Base-by-base conservation (phyloP, 1,140 invertebrate genomes). In the Luehdorfia chinensis region DNA sequence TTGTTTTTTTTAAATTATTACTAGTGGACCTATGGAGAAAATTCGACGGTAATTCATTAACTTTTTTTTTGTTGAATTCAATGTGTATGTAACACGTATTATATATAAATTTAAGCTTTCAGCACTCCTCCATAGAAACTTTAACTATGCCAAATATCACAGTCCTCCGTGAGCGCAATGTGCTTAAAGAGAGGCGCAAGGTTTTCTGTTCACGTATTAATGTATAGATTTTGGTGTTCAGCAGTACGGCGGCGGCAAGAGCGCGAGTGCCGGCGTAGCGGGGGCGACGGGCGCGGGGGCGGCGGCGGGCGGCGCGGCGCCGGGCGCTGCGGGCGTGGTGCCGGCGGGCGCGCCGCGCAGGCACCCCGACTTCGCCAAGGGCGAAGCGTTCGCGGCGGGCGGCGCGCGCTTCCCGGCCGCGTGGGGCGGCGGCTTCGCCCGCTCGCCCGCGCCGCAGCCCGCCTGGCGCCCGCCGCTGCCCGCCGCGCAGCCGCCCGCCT, bases 351-450 rank as follows among this genome's bases (percentile, higher is more conserved):
- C 93, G 67, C 93, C 94, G 14, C 89, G 94, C 39, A 87, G 94
- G 63, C 94, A 95, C 88, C 94, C 94, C 30, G 94, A 95, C 84
- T 96, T 96, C 88, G 91, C 93, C 61, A 75, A 75, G 39, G 94
- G 94, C 88, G 94, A 95, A 72, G 90, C 92, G 58, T 49, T 62
- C 36, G 61, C 69, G 18, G 59, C 59, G 43, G 55, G 57, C 14
- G 49, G 41, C 7, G 57, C 55, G 39, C 72, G 50, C 65, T 78
- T 58, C 54, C 65, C 51, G 45, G 71, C 41, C 64, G 75, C 37
- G 52, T 80, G 41, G 74, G 74, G 19, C 52, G 75, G 27, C 27
- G 70, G 39, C 46, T 84, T 47, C 70, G 75, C 33, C 51, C 80
- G 63, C 49, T 56, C 33, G 62, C 75, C 16, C 2, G 62, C 64